Percentiles rank a stretch among this genome's conserved stretches.
These are phyloP conservation scores for Zapornia atra DNA, from an alignment of 2,113 vertebrate species.

Conservation along the genomic window DNA sequence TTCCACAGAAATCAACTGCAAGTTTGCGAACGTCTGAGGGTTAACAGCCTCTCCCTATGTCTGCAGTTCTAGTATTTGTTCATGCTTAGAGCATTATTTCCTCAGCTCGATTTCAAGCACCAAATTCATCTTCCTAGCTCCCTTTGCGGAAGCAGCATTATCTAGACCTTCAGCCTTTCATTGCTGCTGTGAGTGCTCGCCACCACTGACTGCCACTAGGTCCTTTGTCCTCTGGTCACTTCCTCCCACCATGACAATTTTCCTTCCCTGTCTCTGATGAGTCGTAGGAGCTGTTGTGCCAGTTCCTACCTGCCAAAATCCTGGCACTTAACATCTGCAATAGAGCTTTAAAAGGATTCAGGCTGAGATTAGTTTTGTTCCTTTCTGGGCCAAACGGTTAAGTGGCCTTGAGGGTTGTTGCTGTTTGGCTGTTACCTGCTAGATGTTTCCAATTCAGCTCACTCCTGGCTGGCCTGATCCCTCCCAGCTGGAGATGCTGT, in stretches of 20 bases:
- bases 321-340: not conserved
- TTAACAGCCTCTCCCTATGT: not conserved
- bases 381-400: not conserved
- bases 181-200: not conserved
- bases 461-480: not conserved
- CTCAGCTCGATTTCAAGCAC: not conserved
- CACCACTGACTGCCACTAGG: accelerated
- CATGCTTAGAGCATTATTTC: not conserved
- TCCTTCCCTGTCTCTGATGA: not conserved
- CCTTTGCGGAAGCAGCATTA: not conserved
- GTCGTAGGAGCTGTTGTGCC: not conserved
- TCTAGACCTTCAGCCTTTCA: not conserved
- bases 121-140: not conserved
- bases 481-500: not conserved
- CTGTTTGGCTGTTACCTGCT: not conserved
- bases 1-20: not conserved
- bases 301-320: not conserved
- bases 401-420: not conserved
- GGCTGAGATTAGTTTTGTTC: not conserved
- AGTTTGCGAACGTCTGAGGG: not conserved
- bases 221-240: not conserved
- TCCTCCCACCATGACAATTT: not conserved
- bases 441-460: not conserved
- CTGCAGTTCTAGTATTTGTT: not conserved
- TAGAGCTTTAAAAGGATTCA: not conserved